Percentiles rank a stretch among this genome's conserved stretches.
Evolutionary conservation across 2,888 invertebrate species (phyloP).

Genomic region (Saturnia pavonia): DNA sequence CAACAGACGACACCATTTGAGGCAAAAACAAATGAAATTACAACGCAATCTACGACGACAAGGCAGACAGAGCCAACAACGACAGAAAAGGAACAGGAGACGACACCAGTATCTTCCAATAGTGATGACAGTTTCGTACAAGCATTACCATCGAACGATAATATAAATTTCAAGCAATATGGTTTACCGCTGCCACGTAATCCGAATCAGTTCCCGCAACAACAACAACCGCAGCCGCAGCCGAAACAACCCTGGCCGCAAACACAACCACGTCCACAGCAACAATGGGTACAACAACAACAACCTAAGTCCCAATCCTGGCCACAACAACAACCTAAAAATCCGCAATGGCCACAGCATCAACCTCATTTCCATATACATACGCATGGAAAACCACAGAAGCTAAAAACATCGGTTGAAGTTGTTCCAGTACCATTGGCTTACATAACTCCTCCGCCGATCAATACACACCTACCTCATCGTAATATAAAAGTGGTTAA

Average conservation of each 20-base stretch:
- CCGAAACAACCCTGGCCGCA: slow-evolving; percentile 27
- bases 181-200: slow-evolving; percentile 44
- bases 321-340: slow-evolving; percentile 27
- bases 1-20: slow-evolving; percentile 50
- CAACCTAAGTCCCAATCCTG: slow-evolving; percentile 25
- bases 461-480: slow-evolving; percentile 41
- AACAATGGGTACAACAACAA: slow-evolving; percentile 27
- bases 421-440: slow-evolving; percentile 68
- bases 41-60: slow-evolving; percentile 52
- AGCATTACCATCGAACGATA: slow-evolving; percentile 62
- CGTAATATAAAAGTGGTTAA: slow-evolving; percentile 50
- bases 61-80: slow-evolving; percentile 28
- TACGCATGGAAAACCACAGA: slow-evolving; percentile 45
- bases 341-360: slow-evolving; percentile 25
- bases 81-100: slow-evolving; percentile 43
- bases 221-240: slow-evolving; percentile 19
- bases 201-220: slow-evolving; percentile 28
- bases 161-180: slow-evolving; percentile 59
- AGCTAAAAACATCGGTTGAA: slow-evolving; percentile 68
- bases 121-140: slow-evolving; percentile 65
- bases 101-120: slow-evolving; percentile 57
- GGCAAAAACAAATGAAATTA: slow-evolving; percentile 52
- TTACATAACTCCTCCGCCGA: slow-evolving; percentile 70
- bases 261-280: slow-evolving; percentile 25
- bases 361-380: slow-evolving; percentile 25